Evolutionary conservation across 2,888 invertebrate species (phyloP).

Genomic region (Oxytorus armatus): DNA sequence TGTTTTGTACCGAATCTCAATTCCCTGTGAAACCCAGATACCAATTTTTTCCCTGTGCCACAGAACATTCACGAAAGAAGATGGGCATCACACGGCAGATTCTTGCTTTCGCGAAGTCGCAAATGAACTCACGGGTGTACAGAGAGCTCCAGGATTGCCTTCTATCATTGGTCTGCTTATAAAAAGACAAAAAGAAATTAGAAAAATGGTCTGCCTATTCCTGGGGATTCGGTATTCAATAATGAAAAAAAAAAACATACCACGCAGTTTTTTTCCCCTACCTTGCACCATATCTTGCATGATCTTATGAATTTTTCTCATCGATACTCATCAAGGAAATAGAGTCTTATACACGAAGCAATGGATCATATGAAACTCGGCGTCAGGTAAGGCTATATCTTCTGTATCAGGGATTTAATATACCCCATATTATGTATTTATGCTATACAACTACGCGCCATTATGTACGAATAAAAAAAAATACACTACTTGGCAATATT

Average conservation of each 20-base stretch:
- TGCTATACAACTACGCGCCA: conserved; percentile 4
- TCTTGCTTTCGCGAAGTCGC: no score
- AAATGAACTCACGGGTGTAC: no score
- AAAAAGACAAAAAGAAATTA: no score
- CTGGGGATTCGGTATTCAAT: no score
- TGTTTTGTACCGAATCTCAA: no score
- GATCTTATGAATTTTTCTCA: neutral
- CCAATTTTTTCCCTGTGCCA: no score
- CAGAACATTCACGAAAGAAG: no score
- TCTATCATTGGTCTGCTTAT: no score
- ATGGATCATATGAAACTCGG: neutral
- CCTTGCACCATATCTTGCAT: neutral
- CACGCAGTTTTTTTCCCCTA: neutral
- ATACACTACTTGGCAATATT: conserved; percentile 4
- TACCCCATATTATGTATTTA: conserved; percentile 16
- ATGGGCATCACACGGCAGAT: no score
- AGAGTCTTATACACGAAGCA: neutral
- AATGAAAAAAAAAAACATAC: neutral
- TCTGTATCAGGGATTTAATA: conserved; percentile 7
- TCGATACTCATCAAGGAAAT: conserved; percentile 28
- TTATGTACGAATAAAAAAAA: conserved; percentile 23
- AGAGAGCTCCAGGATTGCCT: no score
- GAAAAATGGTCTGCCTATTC: no score
- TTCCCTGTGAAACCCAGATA: no score
- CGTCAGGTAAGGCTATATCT: conserved; percentile 7